phyloP scores from a whole-genome alignment of 2,113 vertebrate species.

The Thalassoma bifasciatum region DNA sequence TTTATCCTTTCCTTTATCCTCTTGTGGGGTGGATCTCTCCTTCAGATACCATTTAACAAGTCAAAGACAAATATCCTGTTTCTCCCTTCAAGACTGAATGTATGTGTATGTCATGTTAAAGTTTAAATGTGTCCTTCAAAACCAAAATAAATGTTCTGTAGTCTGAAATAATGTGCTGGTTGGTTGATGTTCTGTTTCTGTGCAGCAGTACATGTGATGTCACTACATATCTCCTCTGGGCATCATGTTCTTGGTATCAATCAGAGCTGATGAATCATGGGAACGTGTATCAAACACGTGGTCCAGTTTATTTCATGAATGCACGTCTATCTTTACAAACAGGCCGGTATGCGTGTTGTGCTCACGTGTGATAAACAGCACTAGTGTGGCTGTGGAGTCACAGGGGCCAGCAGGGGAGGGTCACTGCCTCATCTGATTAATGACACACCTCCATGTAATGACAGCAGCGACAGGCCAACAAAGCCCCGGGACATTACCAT shows the following conservation, averaged over 20 bases:
- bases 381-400: conserved; percentile 72
- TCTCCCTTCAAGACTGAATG: no score
- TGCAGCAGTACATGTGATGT: background rate
- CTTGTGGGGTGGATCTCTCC: no score
- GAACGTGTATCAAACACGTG: background rate
- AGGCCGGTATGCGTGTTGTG: background rate
- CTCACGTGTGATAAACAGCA: conserved; percentile 57
- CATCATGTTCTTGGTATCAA: background rate
- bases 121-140: no score
- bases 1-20: no score
- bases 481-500: conserved; percentile 63
- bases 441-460: conserved; percentile 58
- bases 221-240: background rate
- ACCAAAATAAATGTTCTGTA: background rate
- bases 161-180: background rate
- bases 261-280: background rate
- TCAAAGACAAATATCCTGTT: no score
- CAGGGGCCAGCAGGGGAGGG: conserved; percentile 62
- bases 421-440: conserved; percentile 74
- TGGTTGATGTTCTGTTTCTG: background rate
- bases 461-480: conserved; percentile 59
- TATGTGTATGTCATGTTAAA: no score
- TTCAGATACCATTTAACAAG: no score
- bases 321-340: background rate
- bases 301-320: background rate